Conservation (phyloP, 2,888 invertebrate species). For the Acanthococcus lagerstroemiae region DNA sequence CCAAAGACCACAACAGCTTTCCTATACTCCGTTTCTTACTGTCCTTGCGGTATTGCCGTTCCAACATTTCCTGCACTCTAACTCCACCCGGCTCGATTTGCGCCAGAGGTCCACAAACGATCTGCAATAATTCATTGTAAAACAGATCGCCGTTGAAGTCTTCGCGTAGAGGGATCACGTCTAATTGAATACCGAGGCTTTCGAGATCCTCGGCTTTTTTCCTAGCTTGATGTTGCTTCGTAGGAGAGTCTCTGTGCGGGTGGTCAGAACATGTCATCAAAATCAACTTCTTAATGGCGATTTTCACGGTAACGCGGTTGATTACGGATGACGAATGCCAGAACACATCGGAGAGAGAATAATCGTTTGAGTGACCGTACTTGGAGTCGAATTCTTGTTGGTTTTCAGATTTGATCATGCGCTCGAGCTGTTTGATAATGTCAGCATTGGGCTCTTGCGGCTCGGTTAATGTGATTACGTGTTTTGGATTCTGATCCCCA, state of each 20-base stretch:
- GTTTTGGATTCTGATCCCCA: constrained; percentile 5
- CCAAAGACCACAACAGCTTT: constrained; percentile 16
- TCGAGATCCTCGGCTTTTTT: constrained; percentile 32
- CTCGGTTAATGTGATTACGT: constrained; percentile 21
- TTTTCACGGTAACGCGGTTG: constrained; percentile 21
- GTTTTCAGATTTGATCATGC: background rate
- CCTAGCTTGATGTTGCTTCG: constrained; percentile 21
- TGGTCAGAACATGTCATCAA: constrained; percentile 32
- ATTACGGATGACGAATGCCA: constrained; percentile 30
- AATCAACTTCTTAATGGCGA: constrained; percentile 21
- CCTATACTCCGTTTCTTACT: constrained; percentile 21
- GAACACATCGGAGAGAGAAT: constrained; percentile 28
- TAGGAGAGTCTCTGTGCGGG: constrained; percentile 11
- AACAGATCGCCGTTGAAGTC: constrained; percentile 28
- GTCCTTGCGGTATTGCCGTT: constrained; percentile 14
- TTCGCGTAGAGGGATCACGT: constrained; percentile 29
- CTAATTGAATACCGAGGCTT: constrained; percentile 27
- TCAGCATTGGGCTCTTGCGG: constrained; percentile 8
- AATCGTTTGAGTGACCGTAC: constrained; percentile 22
- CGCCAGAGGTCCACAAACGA: constrained; percentile 5
- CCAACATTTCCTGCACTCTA: constrained; percentile 26
- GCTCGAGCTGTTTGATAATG: constrained; percentile 12
- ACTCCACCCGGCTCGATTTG: constrained; percentile 1
- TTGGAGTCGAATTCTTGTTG: background rate
- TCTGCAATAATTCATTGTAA: constrained; percentile 26